Conservation (phyloP, 2,888 invertebrate species). For the Cerastoderma edule region DNA sequence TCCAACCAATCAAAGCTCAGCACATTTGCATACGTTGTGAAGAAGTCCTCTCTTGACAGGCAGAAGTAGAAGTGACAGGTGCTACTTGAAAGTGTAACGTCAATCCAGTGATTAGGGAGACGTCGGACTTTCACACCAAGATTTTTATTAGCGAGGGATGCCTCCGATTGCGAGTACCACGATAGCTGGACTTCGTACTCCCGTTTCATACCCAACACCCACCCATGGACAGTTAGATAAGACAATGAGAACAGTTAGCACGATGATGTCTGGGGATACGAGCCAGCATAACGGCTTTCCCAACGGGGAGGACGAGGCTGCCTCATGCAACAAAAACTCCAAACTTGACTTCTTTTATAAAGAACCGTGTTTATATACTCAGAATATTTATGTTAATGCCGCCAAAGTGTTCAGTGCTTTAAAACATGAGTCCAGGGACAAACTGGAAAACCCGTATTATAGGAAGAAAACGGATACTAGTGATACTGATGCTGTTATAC, state of each 20-base stretch:
- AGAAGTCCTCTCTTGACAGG: constrained; percentile 12
- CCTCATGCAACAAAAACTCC: constrained; percentile 38
- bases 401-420: constrained; percentile 75
- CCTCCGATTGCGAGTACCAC: constrained; percentile 67
- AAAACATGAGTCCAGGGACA: constrained; percentile 66
- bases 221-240: constrained; percentile 27
- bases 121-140: constrained; percentile 9
- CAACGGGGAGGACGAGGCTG: constrained; percentile 11
- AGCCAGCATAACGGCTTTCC: constrained; percentile 44
- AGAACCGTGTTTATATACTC: constrained; percentile 77
- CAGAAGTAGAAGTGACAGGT: constrained; percentile 18
- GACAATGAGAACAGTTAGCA: constrained; percentile 49
- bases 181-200: constrained; percentile 53
- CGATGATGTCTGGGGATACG: constrained; percentile 53
- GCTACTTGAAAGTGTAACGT: constrained; percentile 21
- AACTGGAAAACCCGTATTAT: constrained; percentile 61
- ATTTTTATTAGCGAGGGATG: constrained; percentile 54
- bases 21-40: constrained; percentile 38
- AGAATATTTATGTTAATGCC: constrained; percentile 73
- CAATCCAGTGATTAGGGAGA: not conserved
- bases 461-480: constrained; percentile 45
- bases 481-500: constrained; percentile 40
- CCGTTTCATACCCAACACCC: constrained; percentile 43
- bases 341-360: constrained; percentile 71
- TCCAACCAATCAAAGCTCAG: constrained; percentile 27